Base-by-base conservation (phyloP, 2,797 vertebrate genomes). In the Manis crassicaudata region DNA sequence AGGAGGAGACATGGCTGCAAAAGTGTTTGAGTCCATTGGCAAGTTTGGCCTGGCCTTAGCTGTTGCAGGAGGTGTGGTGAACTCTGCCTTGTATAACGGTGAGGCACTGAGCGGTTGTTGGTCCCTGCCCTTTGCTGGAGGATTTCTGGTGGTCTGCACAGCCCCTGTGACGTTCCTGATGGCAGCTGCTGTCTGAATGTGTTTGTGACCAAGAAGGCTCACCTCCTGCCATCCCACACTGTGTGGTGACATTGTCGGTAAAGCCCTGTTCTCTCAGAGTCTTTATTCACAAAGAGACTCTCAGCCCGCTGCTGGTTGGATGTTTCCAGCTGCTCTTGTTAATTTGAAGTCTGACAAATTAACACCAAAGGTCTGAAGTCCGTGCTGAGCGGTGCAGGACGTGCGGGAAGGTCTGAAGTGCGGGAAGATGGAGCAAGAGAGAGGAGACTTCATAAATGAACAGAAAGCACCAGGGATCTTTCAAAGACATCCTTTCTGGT, bases 71-170 rank as follows among this genome's bases (percentile, higher is more conserved):
- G 99, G 99, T 32, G 99, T 99, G 2, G 99, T 99, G 37, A 99
- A 99, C 98, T 99, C 99, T 3, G 99, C 99, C 17, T 99, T 99
- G 1, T 99, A 99, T 97, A 99, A 99, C 12, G 99, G 99, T 99
- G 97, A 99, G 99, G 98, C n/a, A 23, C 25, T 46, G 5, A 7
- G 0, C 32, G 32, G 4, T 20, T 6, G 25, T 6, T 50, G 58
- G 73, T 29, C 56, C 13, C 37, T 52, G 52, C 23, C 56, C 32
- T 75, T 35, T 43, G 18, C 85, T 3, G 23, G 65, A 68, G 58
- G 67, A 13, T 54, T 50, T 35, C 65, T 29, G 0, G 58, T 75
- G 46, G 10, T 54, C 13, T 79, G 18, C 16, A 2, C 13, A 40
- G 54, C 13, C 56, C 10, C 0, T 12, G 29, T n/a, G 40, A 88